Evolutionary conservation across 2,888 invertebrate genomes (phyloP), one percentile per base, ranked within the genome.

Genomic region (Aquatica leii): DNA sequence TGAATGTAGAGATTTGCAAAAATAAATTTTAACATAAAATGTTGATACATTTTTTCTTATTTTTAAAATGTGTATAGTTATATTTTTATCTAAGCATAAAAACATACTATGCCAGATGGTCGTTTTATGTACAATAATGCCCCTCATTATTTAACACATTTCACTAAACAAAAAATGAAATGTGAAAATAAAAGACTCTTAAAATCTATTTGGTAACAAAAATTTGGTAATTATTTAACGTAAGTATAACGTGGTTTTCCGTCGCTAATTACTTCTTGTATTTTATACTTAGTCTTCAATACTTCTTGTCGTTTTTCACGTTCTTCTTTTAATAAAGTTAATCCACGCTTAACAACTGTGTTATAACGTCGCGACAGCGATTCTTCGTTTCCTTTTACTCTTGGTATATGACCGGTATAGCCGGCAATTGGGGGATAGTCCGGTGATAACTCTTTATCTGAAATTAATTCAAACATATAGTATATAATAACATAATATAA

Each of bases 381-480:
- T 0, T 87, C 86, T 76, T 90, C 89, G 0, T 86, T 85, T 11
- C 88, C 88, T 74, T 86, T 88, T 54, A 89, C 86, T 48, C 88
- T 84, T 2, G 90, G 90, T 64, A 90, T 90, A 76, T 90, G 90
- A 2, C 90, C 90, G 0, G 90, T 90, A 78, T 90, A 90, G 6
- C 90, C 90, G 0, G 90, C 88, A 71, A 90, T 90, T 12, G 90
- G 90, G 15, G 90, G 90, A 71, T 85, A 86, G 75, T 89, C 88
- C 0, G 89, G 86, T 5, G 89, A 87, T 77, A 86, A 84, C 67
- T 82, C 80, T 69, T 86, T 86, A 72, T 87, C 89, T 89, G 83
- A 58, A 83, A 81, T n/a, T n/a, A n/a, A n/a, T n/a, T n/a, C n/a
- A n/a, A n/a, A n/a, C n/a, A n/a, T n/a, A n/a, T n/a, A n/a, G n/a